These are phyloP conservation scores for Phyllopteryx taeniolatus DNA, from an alignment of 2,113 vertebrate species.

Conservation along the genomic window DNA sequence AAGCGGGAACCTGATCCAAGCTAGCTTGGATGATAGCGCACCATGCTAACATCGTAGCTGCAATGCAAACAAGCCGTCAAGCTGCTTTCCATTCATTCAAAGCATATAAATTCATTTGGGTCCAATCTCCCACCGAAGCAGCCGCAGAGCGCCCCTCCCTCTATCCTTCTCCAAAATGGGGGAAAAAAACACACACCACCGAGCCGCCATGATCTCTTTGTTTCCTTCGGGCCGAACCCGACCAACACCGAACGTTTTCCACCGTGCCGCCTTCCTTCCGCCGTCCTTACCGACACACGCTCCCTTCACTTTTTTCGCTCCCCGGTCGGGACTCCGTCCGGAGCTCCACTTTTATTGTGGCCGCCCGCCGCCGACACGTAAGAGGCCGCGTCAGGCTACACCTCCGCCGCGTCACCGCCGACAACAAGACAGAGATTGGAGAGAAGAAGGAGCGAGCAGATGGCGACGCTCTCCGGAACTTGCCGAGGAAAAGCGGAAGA, in stretches of 20 bases:
- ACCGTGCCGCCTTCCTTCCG: constrained; percentile 74
- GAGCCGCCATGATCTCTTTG: constrained; percentile 84
- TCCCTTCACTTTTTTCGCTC: constrained; percentile 90
- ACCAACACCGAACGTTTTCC: constrained; percentile 67
- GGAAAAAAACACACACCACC: constrained; percentile 40
- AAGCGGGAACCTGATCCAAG: not conserved
- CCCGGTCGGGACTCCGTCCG: constrained; percentile 78
- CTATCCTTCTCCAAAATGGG: not conserved
- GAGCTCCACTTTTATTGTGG: constrained; percentile 99
- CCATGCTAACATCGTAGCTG: not conserved
- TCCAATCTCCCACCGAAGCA: not conserved
- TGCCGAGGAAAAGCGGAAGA: not conserved
- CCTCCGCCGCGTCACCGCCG: constrained; percentile 98
- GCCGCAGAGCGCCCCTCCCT: not conserved
- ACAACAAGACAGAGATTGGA: constrained; percentile 82
- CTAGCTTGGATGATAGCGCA: not conserved
- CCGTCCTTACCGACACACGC: constrained; percentile 89
- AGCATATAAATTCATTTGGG: not conserved
- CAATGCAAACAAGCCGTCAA: not conserved
- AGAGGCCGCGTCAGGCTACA: constrained; percentile 99
- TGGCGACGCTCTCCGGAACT: constrained; percentile 39
- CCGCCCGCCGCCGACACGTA: constrained; percentile 85
- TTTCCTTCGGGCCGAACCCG: constrained; percentile 68
- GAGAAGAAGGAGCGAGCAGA: constrained; percentile 53
- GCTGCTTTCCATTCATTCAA: not conserved